phyloP scores from a whole-genome alignment of 2,888 invertebrate genomes.

The Mesoligia furuncula region DNA sequence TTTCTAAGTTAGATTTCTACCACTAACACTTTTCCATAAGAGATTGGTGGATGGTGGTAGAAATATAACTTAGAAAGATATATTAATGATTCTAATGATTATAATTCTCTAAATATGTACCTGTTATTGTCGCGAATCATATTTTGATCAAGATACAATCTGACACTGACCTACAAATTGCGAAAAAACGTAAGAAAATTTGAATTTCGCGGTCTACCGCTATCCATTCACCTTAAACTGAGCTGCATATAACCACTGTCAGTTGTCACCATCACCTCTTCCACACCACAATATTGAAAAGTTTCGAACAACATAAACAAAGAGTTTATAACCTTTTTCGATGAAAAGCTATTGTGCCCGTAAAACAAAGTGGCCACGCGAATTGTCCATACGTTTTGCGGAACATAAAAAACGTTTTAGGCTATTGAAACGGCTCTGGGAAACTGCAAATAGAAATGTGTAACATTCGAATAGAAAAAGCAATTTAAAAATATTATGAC shows the following conservation, averaged over 20 bases:
- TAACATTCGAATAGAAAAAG: conserved; percentile 32
- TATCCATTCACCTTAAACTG: no score
- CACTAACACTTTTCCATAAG: no score
- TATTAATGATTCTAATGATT: no score
- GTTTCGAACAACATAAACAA: conserved; percentile 14
- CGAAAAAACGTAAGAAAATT: no score
- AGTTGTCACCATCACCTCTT: not conserved
- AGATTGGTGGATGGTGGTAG: no score
- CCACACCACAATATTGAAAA: not conserved
- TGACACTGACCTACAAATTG: no score
- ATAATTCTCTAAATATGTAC: no score
- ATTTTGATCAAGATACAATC: no score
- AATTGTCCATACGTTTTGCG: conserved; percentile 26
- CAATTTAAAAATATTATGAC: conserved; percentile 23
- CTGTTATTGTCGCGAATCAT: no score
- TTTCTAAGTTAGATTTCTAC: no score
- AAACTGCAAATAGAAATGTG: conserved; percentile 32
- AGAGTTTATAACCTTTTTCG: conserved; percentile 14
- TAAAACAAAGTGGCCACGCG: conserved; percentile 36
- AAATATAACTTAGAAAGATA: no score
- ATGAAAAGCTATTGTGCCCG: conserved; percentile 29
- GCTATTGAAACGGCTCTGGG: conserved; percentile 30
- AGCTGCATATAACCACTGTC: not conserved
- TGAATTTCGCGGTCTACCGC: no score
- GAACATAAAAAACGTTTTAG: conserved; percentile 45